Percentiles rank a stretch among this genome's conserved stretches.
Conservation (phyloP, 2,888 invertebrate genomes). For the Thera obeliscata region DNA sequence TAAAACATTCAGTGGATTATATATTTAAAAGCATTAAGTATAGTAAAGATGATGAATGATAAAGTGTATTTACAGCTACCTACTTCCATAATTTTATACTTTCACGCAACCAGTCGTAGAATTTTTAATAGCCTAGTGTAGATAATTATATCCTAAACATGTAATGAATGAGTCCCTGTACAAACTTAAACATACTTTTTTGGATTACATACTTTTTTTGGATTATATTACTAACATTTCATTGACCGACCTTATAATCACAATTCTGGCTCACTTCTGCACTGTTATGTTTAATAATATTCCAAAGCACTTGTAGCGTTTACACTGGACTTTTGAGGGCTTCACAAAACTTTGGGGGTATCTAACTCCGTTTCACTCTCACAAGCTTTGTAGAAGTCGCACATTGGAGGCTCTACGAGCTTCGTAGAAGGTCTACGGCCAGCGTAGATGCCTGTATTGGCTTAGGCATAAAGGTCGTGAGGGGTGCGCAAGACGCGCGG, state of each 20-base stretch:
- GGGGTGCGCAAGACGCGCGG: conserved; percentile 58
- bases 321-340: background rate
- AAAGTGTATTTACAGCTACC: too few relatives aligned
- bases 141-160: background rate
- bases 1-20: too few relatives aligned
- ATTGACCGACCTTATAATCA: background rate
- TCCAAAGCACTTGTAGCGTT: background rate
- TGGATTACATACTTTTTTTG: too few relatives aligned
- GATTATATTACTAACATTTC: background rate
- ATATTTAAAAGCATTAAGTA: too few relatives aligned
- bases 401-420: background rate
- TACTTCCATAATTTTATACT: too few relatives aligned
- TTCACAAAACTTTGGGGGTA: background rate
- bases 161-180: background rate
- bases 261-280: background rate
- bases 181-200: background rate
- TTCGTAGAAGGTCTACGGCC: background rate
- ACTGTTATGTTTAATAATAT: background rate
- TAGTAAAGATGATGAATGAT: too few relatives aligned
- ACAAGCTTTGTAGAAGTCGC: background rate
- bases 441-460: background rate
- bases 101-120: too few relatives aligned
- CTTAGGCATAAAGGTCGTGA: conserved; percentile 73
- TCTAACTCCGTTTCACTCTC: background rate
- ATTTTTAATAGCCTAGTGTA: background rate